Base-by-base conservation (phyloP, 2,888 invertebrate genomes). In the Ectobius pallidus region DNA sequence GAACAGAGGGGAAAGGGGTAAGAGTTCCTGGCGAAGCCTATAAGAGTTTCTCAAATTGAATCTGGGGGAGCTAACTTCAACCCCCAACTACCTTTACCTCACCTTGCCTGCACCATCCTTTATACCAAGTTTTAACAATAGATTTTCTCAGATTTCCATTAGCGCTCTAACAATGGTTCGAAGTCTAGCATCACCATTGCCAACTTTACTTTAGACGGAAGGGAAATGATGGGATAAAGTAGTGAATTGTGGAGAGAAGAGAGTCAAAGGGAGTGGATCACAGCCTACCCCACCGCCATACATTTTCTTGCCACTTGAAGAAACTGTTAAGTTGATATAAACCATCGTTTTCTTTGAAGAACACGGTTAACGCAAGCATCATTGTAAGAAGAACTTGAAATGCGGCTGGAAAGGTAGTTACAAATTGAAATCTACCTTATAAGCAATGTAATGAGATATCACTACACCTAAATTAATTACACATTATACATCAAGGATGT, bases 131-230 rank as follows among this genome's bases (percentile, higher is more conserved):
- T 62, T 71, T 42, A 71, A 71, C 71, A 71, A 71, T 71, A 65
- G 71, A 25, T 65, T 71, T 42, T 55, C 71, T 71, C 65, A 32
- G 65, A 65, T 71, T 71, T 71, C 71, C 71, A 65, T 71, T 71
- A 71, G 52, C 55, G 52, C 52, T 39, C 18, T 32, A 71, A 63
- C 71, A 65, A 63, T 63, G 25, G 16, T 39, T 62, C 62, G 32
- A 62, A 62, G 62, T 62, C 34, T 34, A 30, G 32, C 27, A 62
- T 30, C 62, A 34, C 32, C 34, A 34, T 62, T 62, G 62, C 62
- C 42, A 63, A 63, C 63, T 63, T 63, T 63, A 25, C 25, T 52
- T 1, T 2, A 14, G 20, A 46, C 7, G 9, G 18, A 46, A 46
- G 46, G 3, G 18, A 46, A 2, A n/a, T 46, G 18, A 46, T 46